phyloP scores from a whole-genome alignment of 2,797 vertebrate genomes.

The Sarcophilus harrisii region DNA sequence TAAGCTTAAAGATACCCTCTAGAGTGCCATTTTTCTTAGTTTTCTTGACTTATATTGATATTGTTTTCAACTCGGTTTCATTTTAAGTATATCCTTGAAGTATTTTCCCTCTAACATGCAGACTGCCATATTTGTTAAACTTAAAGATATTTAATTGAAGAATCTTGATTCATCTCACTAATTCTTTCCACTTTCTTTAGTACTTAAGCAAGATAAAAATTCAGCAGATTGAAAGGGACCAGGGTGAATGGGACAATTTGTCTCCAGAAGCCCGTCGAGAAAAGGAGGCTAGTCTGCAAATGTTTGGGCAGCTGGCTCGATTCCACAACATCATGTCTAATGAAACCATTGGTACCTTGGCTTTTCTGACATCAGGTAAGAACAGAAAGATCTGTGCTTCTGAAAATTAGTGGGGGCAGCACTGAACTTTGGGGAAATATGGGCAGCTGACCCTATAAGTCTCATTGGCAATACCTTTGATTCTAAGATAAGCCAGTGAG shows the following conservation, averaged over 20 bases:
- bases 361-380: slow-evolving; percentile 97
- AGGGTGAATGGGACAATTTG: slow-evolving; percentile 94
- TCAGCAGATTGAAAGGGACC: slow-evolving; percentile 96
- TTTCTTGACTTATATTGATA: background rate
- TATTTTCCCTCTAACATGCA: background rate
- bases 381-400: background rate
- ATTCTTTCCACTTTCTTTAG: slow-evolving; percentile 82
- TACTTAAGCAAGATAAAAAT: slow-evolving; percentile 99
- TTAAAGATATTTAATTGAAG: background rate
- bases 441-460: background rate
- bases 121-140: background rate
- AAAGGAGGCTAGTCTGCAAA: slow-evolving; percentile 96
- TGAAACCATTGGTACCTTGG: slow-evolving; percentile 97
- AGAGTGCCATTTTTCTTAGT: background rate
- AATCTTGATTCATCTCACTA: background rate
- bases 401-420: background rate
- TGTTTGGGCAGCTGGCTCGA: slow-evolving; percentile 97
- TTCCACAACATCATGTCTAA: slow-evolving; percentile 99
- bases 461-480: slow-evolving; percentile 4
- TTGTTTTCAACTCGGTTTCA: background rate
- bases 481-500: background rate
- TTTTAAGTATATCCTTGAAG: slow-evolving; percentile 35
- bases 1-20: background rate
- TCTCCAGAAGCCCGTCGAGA: slow-evolving; percentile 93
- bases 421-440: background rate